Evolutionary conservation across 2,888 invertebrate genomes (phyloP).

Genomic region (Yponomeuta evonymella): DNA sequence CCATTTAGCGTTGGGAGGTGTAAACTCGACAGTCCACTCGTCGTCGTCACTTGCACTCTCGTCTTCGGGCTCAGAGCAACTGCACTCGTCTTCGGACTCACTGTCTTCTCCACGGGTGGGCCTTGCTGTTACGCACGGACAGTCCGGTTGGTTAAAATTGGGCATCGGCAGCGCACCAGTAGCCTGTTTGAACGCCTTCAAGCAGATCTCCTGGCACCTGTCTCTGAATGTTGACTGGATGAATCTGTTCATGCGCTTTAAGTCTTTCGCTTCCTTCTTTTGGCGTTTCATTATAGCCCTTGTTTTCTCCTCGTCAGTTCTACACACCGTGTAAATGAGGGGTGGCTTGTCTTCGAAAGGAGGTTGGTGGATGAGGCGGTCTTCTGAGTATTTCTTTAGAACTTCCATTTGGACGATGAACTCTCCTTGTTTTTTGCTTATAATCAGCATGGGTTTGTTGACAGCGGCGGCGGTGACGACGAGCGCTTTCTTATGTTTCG

Average conservation of each 20-base stretch:
- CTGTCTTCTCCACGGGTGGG: not conserved
- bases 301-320: constrained; percentile 54
- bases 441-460: constrained; percentile 24
- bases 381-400: constrained; percentile 64
- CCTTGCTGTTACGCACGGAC: constrained; percentile 46
- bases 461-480: not conserved
- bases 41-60: constrained; percentile 56
- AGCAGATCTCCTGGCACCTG: constrained; percentile 66
- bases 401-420: constrained; percentile 67
- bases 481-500: constrained; percentile 43
- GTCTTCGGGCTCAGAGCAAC: constrained; percentile 64
- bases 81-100: constrained; percentile 22
- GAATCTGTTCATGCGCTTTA: constrained; percentile 54
- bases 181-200: constrained; percentile 68
- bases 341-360: constrained; percentile 67
- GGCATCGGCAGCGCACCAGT: constrained; percentile 59
- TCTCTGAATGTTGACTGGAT: constrained; percentile 64
- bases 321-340: constrained; percentile 57
- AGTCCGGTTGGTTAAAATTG: constrained; percentile 55
- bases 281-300: constrained; percentile 56
- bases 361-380: constrained; percentile 55
- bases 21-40: constrained; percentile 65
- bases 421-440: constrained; percentile 58
- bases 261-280: constrained; percentile 57
- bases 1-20: constrained; percentile 57